These are phyloP conservation scores for Anthrax anthrax DNA, from an alignment of 2,888 invertebrate genomes.

Conservation along the genomic window DNA sequence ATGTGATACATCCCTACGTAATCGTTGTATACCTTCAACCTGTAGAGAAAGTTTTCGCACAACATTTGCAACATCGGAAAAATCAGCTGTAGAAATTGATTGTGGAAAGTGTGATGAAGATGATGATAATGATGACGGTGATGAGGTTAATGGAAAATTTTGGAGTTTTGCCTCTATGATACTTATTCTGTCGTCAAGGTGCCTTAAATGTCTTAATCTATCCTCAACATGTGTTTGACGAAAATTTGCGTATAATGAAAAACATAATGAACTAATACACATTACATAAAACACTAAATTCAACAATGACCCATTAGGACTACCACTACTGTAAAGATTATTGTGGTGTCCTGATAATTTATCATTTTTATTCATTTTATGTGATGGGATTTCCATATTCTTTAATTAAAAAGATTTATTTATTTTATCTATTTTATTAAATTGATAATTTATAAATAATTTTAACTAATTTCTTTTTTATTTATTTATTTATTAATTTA, in stretches of 20 bases:
- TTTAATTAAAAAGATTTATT: background rate
- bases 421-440: background rate
- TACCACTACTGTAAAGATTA: background rate
- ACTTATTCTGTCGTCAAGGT: conserved; percentile 31
- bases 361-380: background rate
- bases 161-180: conserved; percentile 25
- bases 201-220: conserved; percentile 26
- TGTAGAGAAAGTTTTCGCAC: conserved; percentile 23
- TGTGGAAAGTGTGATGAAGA: conserved; percentile 2
- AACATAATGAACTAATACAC: conserved; percentile 31
- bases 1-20: conserved; percentile 33
- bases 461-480: too few relatives aligned
- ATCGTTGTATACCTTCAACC: conserved; percentile 30
- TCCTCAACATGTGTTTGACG: conserved; percentile 30
- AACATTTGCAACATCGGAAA: conserved; percentile 20
- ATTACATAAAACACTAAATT: conserved; percentile 31
- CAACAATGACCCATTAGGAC: conserved; percentile 22
- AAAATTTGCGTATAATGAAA: conserved; percentile 30
- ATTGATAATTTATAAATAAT: too few relatives aligned
- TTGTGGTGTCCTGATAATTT: background rate
- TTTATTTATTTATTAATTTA: background rate
- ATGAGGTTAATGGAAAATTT: background rate
- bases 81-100: conserved; percentile 6
- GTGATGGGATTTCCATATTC: background rate
- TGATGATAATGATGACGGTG: conserved; percentile 7